These are phyloP conservation scores for Salvelinus sp. DNA, from an alignment of 2,113 vertebrate genomes.

Conservation along the genomic window DNA sequence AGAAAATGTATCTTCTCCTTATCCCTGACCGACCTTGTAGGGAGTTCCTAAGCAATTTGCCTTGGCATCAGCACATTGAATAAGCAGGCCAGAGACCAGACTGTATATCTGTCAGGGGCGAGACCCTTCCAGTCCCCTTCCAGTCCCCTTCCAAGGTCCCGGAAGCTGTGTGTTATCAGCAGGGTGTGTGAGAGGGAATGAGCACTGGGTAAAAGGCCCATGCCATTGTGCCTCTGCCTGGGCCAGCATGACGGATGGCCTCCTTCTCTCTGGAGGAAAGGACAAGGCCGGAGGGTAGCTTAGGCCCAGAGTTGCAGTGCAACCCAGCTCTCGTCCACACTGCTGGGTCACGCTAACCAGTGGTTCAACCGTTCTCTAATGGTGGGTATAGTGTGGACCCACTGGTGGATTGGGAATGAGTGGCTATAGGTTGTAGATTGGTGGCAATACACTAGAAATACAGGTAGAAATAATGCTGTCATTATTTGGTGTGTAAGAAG, in stretches of 20 bases:
- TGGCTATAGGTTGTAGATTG: background rate
- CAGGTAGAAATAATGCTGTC: too few relatives aligned
- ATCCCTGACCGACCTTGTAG: too few relatives aligned
- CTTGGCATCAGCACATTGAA: too few relatives aligned
- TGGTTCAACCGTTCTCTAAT: slow-evolving; percentile 2
- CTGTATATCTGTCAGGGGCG: too few relatives aligned
- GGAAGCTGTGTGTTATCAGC: slow-evolving; percentile 80
- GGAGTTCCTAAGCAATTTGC: too few relatives aligned
- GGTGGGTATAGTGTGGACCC: background rate
- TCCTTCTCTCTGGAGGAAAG: slow-evolving; percentile 71
- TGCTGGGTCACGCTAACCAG: slow-evolving; percentile 22
- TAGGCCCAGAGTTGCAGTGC: slow-evolving; percentile 45
- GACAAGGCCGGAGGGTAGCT: slow-evolving; percentile 66
- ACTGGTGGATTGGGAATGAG: background rate
- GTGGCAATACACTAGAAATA: too few relatives aligned
- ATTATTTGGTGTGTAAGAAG: slow-evolving; percentile 25
- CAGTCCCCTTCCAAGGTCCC: slow-evolving; percentile 43
- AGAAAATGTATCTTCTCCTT: too few relatives aligned
- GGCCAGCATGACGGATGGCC: slow-evolving; percentile 74
- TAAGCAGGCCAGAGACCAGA: too few relatives aligned
- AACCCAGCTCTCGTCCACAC: slow-evolving; percentile 45
- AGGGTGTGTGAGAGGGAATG: slow-evolving; percentile 67
- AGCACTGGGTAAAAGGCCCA: slow-evolving; percentile 66
- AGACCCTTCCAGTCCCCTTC: too few relatives aligned
- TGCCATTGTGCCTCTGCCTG: slow-evolving; percentile 77